These are phyloP conservation scores for Sthenelais limicola DNA, from an alignment of 2,888 invertebrate species.

Conservation along the genomic window DNA sequence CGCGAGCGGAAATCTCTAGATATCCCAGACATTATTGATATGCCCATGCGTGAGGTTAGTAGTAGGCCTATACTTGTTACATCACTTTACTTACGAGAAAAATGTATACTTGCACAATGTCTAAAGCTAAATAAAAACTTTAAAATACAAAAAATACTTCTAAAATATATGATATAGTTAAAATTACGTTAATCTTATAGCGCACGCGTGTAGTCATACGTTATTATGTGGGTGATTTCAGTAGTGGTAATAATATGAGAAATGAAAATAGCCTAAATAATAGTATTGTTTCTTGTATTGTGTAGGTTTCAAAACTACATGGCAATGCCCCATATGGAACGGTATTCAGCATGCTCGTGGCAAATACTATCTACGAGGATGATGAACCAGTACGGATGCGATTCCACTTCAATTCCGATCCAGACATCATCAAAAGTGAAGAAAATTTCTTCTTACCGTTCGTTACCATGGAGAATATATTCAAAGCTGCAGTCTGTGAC, in stretches of 20 bases:
- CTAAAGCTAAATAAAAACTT: too few species aligned
- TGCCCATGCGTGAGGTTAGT: background rate
- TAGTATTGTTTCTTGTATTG: too few species aligned
- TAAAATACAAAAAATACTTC: too few species aligned
- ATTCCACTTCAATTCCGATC: background rate
- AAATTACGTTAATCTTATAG: background rate
- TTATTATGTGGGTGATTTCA: background rate
- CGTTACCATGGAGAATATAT: background rate
- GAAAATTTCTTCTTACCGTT: background rate
- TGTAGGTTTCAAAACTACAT: background rate
- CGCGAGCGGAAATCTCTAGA: background rate
- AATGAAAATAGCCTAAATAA: background rate
- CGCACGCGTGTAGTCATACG: background rate
- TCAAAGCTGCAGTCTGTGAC: background rate
- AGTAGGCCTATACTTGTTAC: too few species aligned
- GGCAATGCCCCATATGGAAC: background rate
- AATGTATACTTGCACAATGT: too few species aligned
- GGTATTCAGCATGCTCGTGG: background rate
- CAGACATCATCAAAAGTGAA: background rate
- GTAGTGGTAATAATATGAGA: background rate
- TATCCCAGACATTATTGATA: background rate
- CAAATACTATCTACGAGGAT: background rate
- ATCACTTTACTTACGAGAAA: too few species aligned
- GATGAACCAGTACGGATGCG: background rate
- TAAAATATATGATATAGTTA: background rate